phyloP scores from a whole-genome alignment of 2,888 invertebrate genomes.

The Tenthredo scrophulariae region DNA sequence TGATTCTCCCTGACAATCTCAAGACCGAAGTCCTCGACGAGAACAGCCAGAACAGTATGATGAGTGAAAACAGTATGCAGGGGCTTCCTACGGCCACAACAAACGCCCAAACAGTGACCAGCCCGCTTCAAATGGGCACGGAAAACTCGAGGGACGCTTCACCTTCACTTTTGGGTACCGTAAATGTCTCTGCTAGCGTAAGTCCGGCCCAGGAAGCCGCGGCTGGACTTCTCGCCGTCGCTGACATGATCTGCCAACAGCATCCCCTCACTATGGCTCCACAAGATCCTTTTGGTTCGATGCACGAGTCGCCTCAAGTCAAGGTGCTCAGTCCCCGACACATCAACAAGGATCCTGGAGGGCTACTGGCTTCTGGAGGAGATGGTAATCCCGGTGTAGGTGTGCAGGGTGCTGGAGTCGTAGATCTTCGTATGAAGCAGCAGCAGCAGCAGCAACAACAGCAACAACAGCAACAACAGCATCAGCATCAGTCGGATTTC shows the following conservation, averaged over 20 bases:
- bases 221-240: conserved; percentile 72
- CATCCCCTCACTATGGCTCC: conserved; percentile 68
- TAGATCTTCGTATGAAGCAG: conserved; percentile 86
- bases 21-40: conserved; percentile 85
- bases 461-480: conserved; percentile 55
- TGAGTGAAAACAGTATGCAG: conserved; percentile 77
- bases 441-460: neutral
- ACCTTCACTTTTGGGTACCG: conserved; percentile 67
- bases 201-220: conserved; percentile 72
- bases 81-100: conserved; percentile 70
- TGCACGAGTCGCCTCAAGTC: conserved; percentile 63
- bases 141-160: conserved; percentile 77
- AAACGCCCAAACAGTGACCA: conserved; percentile 64
- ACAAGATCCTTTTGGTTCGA: conserved; percentile 65
- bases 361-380: conserved; percentile 66
- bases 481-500: conserved; percentile 80
- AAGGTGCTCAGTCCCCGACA: conserved; percentile 74
- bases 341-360: conserved; percentile 72
- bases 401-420: conserved; percentile 78
- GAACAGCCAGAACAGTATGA: conserved; percentile 84
- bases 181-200: conserved; percentile 59
- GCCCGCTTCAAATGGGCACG: conserved; percentile 76
- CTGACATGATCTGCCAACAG: conserved; percentile 78
- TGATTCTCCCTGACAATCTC: conserved; percentile 81
- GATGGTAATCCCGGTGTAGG: conserved; percentile 57